phyloP scores from a whole-genome alignment of 1,140 invertebrate species.

The Lucilia sericata region DNA sequence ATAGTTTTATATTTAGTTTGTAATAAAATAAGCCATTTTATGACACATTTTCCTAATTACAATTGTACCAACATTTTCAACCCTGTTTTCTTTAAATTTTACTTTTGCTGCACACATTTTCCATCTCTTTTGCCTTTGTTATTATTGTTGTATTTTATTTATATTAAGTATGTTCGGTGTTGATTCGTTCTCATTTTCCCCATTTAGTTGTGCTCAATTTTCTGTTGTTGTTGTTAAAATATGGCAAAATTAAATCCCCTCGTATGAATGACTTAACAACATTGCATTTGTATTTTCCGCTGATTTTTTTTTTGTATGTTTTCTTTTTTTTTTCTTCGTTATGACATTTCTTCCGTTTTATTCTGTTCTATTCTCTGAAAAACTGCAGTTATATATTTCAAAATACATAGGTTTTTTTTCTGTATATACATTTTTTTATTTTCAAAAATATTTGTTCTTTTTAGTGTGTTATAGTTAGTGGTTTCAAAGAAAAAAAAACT shows the following conservation, averaged over 20 bases:
- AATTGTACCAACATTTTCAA: too few species aligned
- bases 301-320: background rate
- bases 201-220: constrained; percentile 4
- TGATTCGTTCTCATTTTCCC: constrained; percentile 2
- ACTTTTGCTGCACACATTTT: too few species aligned
- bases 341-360: constrained; percentile 19
- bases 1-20: too few species aligned
- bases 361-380: constrained; percentile 22
- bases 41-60: too few species aligned
- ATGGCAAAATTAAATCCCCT: background rate
- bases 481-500: too few species aligned
- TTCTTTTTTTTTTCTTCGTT: background rate
- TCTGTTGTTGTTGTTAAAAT: background rate
- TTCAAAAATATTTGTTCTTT: background rate
- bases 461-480: background rate
- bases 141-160: background rate
- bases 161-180: background rate
- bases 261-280: constrained; percentile 18
- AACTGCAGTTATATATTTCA: background rate
- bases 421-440: background rate
- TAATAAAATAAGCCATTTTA: too few species aligned
- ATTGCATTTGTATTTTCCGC: background rate
- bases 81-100: too few species aligned
- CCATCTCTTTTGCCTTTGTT: background rate
- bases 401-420: background rate